Evolutionary conservation across 1,140 invertebrate species (phyloP).

Genomic region (Homalodisca vitripennis): DNA sequence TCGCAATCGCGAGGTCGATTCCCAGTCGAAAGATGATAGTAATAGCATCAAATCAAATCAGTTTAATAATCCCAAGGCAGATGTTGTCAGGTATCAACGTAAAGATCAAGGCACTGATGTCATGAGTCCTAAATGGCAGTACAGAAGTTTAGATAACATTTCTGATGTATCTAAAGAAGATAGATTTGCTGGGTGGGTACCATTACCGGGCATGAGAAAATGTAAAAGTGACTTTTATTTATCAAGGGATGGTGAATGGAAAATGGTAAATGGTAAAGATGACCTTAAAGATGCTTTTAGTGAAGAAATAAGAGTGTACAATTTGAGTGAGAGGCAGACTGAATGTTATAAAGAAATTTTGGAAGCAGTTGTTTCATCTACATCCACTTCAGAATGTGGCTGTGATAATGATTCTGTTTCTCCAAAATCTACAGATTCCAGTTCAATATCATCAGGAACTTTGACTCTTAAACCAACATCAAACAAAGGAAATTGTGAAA

Average conservation of each 20-base stretch:
- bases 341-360: conserved; percentile 30
- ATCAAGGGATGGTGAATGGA: conserved; percentile 35
- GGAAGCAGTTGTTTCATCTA: conserved; percentile 33
- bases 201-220: conserved; percentile 33
- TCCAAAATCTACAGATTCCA: conserved; percentile 31
- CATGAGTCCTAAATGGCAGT: conserved; percentile 24
- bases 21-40: conserved; percentile 17
- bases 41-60: neutral
- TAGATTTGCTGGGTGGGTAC: conserved; percentile 30
- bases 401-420: conserved; percentile 33
- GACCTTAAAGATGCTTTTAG: conserved; percentile 1
- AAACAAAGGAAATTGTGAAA: too few species aligned
- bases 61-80: conserved; percentile 10
- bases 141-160: conserved; percentile 27
- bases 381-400: conserved; percentile 37
- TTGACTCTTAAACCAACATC: neutral
- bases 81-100: conserved; percentile 18
- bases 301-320: conserved; percentile 22
- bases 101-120: conserved; percentile 28
- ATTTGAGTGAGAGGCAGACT: conserved; percentile 23
- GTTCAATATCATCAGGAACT: conserved; percentile 15
- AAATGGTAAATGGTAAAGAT: conserved; percentile 22
- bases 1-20: neutral
- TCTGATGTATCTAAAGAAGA: neutral
- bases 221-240: conserved; percentile 41